A percentile compares a stretch with the other conserved stretches of the same genome.
Conservation (phyloP, 2,888 invertebrate species). For the Idaea aversata region DNA sequence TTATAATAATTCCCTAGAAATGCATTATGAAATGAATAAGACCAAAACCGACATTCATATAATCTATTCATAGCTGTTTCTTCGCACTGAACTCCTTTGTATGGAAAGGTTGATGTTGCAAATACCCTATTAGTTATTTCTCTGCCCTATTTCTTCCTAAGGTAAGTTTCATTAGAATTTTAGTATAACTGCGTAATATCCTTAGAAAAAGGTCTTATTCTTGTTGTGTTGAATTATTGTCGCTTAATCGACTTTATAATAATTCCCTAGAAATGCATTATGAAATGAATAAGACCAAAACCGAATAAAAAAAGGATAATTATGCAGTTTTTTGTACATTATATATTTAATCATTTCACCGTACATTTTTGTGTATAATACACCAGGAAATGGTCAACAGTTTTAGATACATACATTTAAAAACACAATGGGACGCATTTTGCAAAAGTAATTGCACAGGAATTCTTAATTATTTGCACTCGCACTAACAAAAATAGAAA, state of each 20-base stretch:
- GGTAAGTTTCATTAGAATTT: conserved; percentile 53
- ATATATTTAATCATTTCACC: conserved; percentile 32
- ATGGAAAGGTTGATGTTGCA: conserved; percentile 68
- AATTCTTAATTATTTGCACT: conserved; percentile 34
- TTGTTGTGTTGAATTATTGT: neutral
- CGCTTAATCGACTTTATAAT: neutral
- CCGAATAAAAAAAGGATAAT: conserved; percentile 18
- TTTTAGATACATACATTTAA: conserved; percentile 1
- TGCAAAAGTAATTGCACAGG: conserved; percentile 32
- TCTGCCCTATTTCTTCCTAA: conserved; percentile 26
- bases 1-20: neutral
- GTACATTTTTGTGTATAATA: conserved; percentile 20
- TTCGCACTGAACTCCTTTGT: conserved; percentile 69
- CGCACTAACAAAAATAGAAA: conserved; percentile 37
- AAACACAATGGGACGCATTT: conserved; percentile 13
- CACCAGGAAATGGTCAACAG: conserved; percentile 15
- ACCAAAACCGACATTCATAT: conserved; percentile 37
- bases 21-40: neutral
- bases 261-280: neutral
- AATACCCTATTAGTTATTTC: conserved; percentile 50
- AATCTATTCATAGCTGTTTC: conserved; percentile 64
- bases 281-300: neutral
- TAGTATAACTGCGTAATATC: conserved; percentile 47
- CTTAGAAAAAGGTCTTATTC: conserved; percentile 9
- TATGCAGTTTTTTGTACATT: conserved; percentile 32